Evolutionary conservation across 2,797 vertebrate genomes (phyloP).

Genomic region (Chrosomus eos): DNA sequence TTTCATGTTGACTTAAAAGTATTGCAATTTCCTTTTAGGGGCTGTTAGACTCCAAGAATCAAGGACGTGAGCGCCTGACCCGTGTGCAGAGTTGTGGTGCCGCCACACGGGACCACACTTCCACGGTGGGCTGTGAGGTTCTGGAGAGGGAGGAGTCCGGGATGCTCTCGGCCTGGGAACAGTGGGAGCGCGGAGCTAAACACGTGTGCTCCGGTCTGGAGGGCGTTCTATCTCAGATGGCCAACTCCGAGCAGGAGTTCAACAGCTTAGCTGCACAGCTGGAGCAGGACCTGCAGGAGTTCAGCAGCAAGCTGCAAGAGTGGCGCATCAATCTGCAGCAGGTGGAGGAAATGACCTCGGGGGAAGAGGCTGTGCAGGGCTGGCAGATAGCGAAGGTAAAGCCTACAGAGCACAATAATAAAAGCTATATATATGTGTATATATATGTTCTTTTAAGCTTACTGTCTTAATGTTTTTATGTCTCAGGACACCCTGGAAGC

Average conservation of each 20-base stretch:
- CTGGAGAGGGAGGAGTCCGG: conserved; percentile 88
- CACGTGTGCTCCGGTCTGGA: conserved; percentile 82
- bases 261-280: conserved; percentile 78
- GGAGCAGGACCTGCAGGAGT: conserved; percentile 82
- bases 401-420: background rate
- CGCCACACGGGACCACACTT: conserved; percentile 82
- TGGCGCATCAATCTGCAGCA: conserved; percentile 77
- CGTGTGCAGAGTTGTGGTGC: conserved; percentile 86
- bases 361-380: conserved; percentile 84
- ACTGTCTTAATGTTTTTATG: conserved; percentile 33
- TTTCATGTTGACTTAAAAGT: background rate
- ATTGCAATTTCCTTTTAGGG: conserved; percentile 77
- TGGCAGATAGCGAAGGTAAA: conserved; percentile 90
- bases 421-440: background rate
- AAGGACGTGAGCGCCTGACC: conserved; percentile 85
- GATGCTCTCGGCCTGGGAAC: conserved; percentile 86
- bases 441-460: background rate
- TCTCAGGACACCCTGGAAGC: conserved; percentile 86
- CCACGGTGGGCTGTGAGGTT: conserved; percentile 84
- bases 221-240: conserved; percentile 84
- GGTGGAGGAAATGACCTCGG: conserved; percentile 79
- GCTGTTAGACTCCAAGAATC: conserved; percentile 89
- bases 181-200: conserved; percentile 87
- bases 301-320: conserved; percentile 77
- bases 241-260: conserved; percentile 92